Conservation (phyloP, 2,113 vertebrate genomes). For the Colistium nudipinnis region DNA sequence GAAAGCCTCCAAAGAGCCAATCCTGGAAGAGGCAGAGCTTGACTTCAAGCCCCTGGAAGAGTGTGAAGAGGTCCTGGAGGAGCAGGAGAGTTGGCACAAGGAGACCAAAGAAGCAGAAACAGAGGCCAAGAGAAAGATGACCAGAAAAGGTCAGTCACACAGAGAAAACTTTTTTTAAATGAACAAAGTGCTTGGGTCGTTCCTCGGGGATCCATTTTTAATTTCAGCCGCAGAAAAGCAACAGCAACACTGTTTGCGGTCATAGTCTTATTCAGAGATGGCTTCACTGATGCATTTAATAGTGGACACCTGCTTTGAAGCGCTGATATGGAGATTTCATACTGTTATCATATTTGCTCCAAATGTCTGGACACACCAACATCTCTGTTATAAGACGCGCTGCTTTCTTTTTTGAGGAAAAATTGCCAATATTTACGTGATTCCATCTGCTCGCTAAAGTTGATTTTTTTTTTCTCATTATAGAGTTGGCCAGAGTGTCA, state of each 20-base stretch:
- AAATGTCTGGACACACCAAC: too few relatives aligned
- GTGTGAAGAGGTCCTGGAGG: conserved; percentile 88
- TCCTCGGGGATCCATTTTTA: too few relatives aligned
- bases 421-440: too few relatives aligned
- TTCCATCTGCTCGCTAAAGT: too few relatives aligned
- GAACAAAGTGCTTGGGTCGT: not conserved
- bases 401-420: too few relatives aligned
- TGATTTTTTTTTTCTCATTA: not conserved
- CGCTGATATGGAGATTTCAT: not conserved
- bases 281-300: too few relatives aligned
- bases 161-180: not conserved
- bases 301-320: not conserved
- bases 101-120: conserved; percentile 92
- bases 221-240: not conserved
- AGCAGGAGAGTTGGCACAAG: conserved; percentile 86
- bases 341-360: not conserved
- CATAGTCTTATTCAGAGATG: not conserved
- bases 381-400: too few relatives aligned
- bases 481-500: conserved; percentile 54
- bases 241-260: not conserved
- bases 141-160: conserved; percentile 72
- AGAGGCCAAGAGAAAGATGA: conserved; percentile 79
- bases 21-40: conserved; percentile 96
- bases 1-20: conserved; percentile 96
- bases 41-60: conserved; percentile 94